Evolutionary conservation across 1,140 invertebrate genomes (phyloP).

Genomic region (Amphibalanus amphitrite): DNA sequence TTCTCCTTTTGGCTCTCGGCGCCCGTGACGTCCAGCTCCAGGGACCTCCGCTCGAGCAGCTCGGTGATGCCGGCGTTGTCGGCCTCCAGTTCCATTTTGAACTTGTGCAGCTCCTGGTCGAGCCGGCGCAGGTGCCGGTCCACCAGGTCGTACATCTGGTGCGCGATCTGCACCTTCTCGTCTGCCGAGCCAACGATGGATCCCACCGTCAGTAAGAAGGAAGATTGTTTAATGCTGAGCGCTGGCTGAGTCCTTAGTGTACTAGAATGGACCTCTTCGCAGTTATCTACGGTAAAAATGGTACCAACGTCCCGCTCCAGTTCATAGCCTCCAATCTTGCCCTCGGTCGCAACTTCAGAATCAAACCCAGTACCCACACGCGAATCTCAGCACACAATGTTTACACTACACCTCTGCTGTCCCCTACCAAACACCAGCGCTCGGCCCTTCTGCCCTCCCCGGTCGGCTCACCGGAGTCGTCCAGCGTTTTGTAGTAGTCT

Average conservation of each 20-base stretch:
- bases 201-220: constrained; percentile 5
- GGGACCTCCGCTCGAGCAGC: constrained; percentile 72
- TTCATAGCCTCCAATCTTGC: no score
- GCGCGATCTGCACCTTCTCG: constrained; percentile 68
- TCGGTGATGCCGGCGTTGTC: constrained; percentile 97
- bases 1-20: constrained; percentile 39
- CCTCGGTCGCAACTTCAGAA: no score
- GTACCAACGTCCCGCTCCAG: no score
- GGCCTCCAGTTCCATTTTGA: constrained; percentile 95
- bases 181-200: constrained; percentile 27
- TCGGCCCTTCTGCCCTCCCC: no score
- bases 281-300: neutral
- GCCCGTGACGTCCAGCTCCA: constrained; percentile 51
- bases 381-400: no score
- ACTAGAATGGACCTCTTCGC: no score
- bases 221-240: constrained; percentile 3
- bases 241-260: no score
- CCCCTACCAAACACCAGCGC: no score
- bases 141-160: constrained; percentile 85
- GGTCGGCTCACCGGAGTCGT: constrained; percentile 75
- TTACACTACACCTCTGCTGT: no score
- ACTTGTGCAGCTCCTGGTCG: constrained; percentile 88
- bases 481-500: constrained; percentile 81
- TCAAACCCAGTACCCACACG: no score
- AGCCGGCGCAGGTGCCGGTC: constrained; percentile 78